Conservation (phyloP, 1,140 invertebrate species). For the Pseudomyrmex gracilis region DNA sequence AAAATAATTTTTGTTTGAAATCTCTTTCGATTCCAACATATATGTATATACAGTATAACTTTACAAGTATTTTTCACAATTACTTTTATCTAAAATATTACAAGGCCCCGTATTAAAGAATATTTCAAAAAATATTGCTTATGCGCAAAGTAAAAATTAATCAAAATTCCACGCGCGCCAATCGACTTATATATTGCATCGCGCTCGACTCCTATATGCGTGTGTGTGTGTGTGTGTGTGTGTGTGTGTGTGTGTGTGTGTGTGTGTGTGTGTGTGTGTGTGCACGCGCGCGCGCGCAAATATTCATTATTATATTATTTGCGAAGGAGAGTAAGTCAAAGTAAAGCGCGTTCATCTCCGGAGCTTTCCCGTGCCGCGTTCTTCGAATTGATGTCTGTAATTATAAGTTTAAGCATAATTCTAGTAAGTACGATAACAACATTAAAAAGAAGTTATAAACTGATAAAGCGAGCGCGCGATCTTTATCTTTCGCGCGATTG, state of each 20-base stretch:
- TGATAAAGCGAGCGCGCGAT: conserved; percentile 5
- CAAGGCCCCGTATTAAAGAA: background rate
- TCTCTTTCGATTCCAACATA: no score
- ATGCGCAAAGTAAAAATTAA: conserved; percentile 23
- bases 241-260: no score
- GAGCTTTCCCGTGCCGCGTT: conserved; percentile 29
- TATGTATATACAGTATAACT: no score
- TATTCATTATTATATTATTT: conserved; percentile 58
- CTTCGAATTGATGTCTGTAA: conserved; percentile 48
- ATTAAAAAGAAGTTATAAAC: conserved; percentile 50
- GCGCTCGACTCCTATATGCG: background rate
- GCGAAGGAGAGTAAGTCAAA: conserved; percentile 5
- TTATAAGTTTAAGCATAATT: conserved; percentile 51
- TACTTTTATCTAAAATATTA: background rate
- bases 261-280: no score
- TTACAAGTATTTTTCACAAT: background rate
- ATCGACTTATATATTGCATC: conserved; percentile 5
- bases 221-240: no score
- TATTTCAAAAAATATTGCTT: conserved; percentile 43
- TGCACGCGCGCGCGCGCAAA: background rate
- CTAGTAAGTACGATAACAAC: conserved; percentile 27
- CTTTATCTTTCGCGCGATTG: conserved; percentile 24
- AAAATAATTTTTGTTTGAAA: no score
- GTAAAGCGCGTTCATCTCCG: conserved; percentile 34
- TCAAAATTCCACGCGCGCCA: conserved; percentile 45